Evolutionary conservation across 2,113 vertebrate species (phyloP).

Genomic region (Apteryx mantelli): DNA sequence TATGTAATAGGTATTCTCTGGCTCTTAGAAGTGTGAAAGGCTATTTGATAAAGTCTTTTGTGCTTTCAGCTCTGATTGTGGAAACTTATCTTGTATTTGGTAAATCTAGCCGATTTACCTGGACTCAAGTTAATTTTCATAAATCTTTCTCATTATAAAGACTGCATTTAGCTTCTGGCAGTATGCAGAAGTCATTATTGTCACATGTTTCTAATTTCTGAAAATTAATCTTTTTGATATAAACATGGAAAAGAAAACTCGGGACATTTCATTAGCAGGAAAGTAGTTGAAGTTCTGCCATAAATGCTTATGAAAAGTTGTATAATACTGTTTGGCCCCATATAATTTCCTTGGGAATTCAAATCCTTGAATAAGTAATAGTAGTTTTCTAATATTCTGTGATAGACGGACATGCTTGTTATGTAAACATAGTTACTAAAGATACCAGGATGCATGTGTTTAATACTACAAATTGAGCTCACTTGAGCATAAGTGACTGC

Average conservation of each 20-base stretch:
- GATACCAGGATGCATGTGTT: conserved; percentile 48
- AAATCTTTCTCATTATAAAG: conserved; percentile 39
- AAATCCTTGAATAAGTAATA: conserved; percentile 60
- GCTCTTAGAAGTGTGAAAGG: not conserved
- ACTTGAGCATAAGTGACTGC: not conserved
- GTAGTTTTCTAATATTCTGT: conserved; percentile 62
- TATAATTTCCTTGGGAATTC: conserved; percentile 70
- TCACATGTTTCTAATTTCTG: conserved; percentile 74
- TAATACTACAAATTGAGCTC: conserved; percentile 40
- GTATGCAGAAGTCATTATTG: conserved; percentile 42
- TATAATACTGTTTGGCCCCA: conserved; percentile 69
- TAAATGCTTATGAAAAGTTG: conserved; percentile 60
- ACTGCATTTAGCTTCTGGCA: conserved; percentile 54
- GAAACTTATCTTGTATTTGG: not conserved
- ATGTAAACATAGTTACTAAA: conserved; percentile 74
- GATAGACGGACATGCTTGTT: conserved; percentile 62
- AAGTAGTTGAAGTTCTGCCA: conserved; percentile 78
- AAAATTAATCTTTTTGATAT: conserved; percentile 72
- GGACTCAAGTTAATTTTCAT: conserved; percentile 23
- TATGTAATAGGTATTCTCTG: not conserved
- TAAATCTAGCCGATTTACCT: conserved; percentile 35
- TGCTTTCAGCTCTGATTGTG: not conserved
- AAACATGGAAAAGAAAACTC: conserved; percentile 51
- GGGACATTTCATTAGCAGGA: conserved; percentile 62
- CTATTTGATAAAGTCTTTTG: not conserved